phyloP scores from a whole-genome alignment of 2,113 vertebrate species.

The Podilymbus podiceps region DNA sequence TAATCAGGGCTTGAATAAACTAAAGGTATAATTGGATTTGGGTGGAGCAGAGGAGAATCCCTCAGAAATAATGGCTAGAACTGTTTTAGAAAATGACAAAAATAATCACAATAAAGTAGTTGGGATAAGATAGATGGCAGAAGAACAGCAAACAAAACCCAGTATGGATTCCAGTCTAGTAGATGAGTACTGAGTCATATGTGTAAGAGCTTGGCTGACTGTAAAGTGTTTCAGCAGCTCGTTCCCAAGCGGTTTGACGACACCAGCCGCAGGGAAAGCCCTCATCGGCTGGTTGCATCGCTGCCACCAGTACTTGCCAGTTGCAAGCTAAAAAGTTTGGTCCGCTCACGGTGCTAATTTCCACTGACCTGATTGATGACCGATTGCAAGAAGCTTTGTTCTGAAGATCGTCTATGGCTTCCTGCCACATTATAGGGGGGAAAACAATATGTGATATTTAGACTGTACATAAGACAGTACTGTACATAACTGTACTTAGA shows the following conservation, averaged over 20 bases:
- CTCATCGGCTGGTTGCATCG: not conserved
- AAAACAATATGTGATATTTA: not conserved
- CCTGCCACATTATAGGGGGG: not conserved
- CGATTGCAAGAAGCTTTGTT: not conserved
- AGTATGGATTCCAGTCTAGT: not conserved
- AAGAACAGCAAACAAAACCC: not conserved
- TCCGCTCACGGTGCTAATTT: not conserved
- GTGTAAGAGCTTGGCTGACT: not conserved
- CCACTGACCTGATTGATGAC: not conserved
- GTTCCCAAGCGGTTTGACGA: not conserved
- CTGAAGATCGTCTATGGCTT: not conserved
- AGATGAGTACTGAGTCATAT: not conserved
- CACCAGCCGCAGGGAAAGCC: fast-evolving
- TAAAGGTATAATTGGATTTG: not conserved
- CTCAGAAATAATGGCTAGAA: not conserved
- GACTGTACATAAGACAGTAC: not conserved
- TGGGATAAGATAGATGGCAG: not conserved
- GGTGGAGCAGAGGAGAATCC: not conserved
- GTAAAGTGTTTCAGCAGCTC: not conserved
- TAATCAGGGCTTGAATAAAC: not conserved
- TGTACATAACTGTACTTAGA: too few species aligned
- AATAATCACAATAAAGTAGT: too few species aligned
- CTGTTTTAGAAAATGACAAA: not conserved
- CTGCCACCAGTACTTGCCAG: not conserved
- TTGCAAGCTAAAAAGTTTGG: not conserved